Percentiles rank a stretch among this genome's conserved stretches.
Evolutionary conservation across 2,113 vertebrate species (phyloP).

Genomic region (Archilochus colubris): DNA sequence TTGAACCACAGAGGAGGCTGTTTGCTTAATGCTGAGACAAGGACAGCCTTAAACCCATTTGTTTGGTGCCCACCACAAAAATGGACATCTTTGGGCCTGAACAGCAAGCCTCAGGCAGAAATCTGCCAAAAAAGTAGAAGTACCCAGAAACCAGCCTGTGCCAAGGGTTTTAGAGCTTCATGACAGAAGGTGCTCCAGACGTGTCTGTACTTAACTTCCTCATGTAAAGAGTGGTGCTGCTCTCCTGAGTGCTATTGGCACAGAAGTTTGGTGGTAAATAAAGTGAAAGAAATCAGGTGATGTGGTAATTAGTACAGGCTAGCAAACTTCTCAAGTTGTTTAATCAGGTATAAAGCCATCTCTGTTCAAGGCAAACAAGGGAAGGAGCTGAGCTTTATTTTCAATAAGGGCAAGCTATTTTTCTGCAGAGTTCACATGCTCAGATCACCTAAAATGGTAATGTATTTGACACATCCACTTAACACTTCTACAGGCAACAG

Average conservation of each 20-base stretch:
- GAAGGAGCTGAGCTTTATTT: not conserved
- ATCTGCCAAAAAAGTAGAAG: not conserved
- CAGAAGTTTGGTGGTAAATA: not conserved
- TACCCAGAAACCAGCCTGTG: not conserved
- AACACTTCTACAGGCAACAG: not conserved
- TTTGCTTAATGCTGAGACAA: not conserved
- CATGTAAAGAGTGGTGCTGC: not conserved
- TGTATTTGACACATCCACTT: not conserved
- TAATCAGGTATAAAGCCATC: not conserved
- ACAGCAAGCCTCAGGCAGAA: not conserved
- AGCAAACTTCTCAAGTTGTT: not conserved
- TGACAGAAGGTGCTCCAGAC: not conserved
- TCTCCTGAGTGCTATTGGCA: not conserved
- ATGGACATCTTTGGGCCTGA: not conserved
- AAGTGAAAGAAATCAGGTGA: not conserved
- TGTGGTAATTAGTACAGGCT: not conserved
- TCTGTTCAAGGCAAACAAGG: not conserved
- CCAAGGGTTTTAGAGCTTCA: not conserved
- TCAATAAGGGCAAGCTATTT: not conserved
- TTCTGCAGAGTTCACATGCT: not conserved
- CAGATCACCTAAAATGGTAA: not conserved
- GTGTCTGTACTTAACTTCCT: not conserved
- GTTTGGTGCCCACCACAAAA: not conserved
- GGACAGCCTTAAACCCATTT: not conserved
- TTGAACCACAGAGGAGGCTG: not conserved